A percentile compares a stretch with the other conserved stretches of the same genome.
These are phyloP conservation scores for Gopherus evgoodei DNA, from an alignment of 2,113 vertebrate genomes.

Conservation along the genomic window DNA sequence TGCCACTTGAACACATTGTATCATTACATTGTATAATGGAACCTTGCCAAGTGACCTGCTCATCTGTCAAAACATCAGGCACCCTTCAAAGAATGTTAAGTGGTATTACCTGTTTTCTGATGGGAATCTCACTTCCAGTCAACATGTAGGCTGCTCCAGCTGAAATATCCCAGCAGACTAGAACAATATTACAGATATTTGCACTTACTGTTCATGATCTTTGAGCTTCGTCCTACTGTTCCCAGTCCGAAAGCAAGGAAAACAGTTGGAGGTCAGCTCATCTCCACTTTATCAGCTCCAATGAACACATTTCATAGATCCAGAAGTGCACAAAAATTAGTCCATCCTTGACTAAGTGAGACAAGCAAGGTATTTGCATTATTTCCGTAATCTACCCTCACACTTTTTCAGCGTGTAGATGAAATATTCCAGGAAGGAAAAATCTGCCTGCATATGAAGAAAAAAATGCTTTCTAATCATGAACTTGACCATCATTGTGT, in stretches of 20 bases:
- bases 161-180: neutral
- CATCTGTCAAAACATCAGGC: neutral
- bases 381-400: neutral
- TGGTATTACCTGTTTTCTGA: neutral
- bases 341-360: neutral
- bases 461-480: neutral
- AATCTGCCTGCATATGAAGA: neutral
- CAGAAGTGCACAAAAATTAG: neutral
- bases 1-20: neutral
- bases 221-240: neutral
- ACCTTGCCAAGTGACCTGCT: neutral
- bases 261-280: neutral
- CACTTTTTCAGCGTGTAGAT: neutral
- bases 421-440: neutral
- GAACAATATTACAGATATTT: neutral
- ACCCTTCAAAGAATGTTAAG: constrained; percentile 17
- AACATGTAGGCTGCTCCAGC: neutral
- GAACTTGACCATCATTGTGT: neutral
- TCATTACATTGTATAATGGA: neutral
- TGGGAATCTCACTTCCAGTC: neutral
- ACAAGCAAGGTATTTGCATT: neutral
- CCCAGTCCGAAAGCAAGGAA: neutral
- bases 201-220: neutral
- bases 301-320: neutral
- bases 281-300: neutral